Evolutionary conservation across 1,140 invertebrate species (phyloP), one percentile per base, ranked within the genome.

Genomic region (Drosophila chauvacae): DNA sequence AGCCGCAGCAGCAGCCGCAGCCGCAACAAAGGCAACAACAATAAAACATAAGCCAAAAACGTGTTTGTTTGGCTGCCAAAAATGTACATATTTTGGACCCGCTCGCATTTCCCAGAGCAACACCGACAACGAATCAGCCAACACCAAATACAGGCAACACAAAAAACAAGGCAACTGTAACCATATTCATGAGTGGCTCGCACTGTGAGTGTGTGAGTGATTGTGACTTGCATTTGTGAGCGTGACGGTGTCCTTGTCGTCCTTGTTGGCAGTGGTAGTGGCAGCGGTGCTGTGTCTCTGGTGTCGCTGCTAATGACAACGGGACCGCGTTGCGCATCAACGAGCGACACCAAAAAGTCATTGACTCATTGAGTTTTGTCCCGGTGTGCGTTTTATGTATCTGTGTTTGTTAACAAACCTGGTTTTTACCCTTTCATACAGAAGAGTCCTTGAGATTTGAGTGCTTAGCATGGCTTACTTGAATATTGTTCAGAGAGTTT

Each of bases 241-340:
- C 42, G 45, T 66, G 53, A 68, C 50, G 60, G 60, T 76, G 61
- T 35, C n/a, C 20, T 51, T 45, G 39, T 7, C 66, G 64, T 35
- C n/a, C 20, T 51, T 39, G 33, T 2, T 53, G 66, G 61, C 30
- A 30, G 28, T 51, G 59, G 60, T 33, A 26, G 9, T 61, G 58
- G 44, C 28, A 28, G 14, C 26, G 56, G 61, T 62, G 57, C 47
- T 33, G 73, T 28, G 73, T 79, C 7, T 57, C 74, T 68, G 65
- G 72, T 84, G 84, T 88, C 87, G 84, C 87, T 88, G 82, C 84
- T 88, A 88, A 88, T 88, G 84, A 88, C 84, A 88, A 88, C 85
- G 85, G 70, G 58, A 71, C 80, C 77, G 81, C 77, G 84, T 70
- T 82, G 80, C 85, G 85, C 84, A 88, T 88, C 84, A 88, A 90